A percentile compares a stretch with the other conserved stretches of the same genome.
Evolutionary conservation across 2,888 invertebrate species (phyloP).

Genomic region (Pilophorus perplexus): DNA sequence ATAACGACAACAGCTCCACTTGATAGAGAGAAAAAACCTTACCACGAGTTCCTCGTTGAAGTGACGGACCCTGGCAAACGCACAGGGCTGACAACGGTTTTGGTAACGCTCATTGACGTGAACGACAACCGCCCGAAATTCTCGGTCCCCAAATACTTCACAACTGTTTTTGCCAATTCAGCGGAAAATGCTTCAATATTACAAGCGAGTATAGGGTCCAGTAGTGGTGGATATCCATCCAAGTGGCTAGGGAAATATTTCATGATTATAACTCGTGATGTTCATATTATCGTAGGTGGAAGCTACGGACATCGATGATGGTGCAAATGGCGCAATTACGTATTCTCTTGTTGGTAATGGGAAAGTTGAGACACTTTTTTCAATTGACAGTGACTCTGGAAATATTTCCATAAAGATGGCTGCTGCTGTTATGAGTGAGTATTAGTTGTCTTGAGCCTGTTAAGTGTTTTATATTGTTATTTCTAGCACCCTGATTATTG

Average conservation of each 20-base stretch:
- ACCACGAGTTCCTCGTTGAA: constrained; percentile 84
- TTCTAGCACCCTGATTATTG: too few species aligned
- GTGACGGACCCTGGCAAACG: constrained; percentile 87
- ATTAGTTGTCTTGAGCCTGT: neutral
- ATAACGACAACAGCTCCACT: constrained; percentile 73
- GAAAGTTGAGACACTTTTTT: constrained; percentile 16
- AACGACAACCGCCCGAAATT: constrained; percentile 87
- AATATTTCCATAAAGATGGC: neutral
- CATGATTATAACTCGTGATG: neutral
- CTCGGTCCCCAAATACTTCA: constrained; percentile 18
- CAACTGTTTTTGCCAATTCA: constrained; percentile 15
- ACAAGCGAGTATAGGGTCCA: constrained; percentile 5
- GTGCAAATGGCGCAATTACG: constrained; percentile 71
- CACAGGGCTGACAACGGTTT: constrained; percentile 84
- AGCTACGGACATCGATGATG: constrained; percentile 82
- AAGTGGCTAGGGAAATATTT: too few species aligned
- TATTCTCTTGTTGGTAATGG: constrained; percentile 55
- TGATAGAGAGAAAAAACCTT: constrained; percentile 82
- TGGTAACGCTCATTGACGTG: constrained; percentile 78
- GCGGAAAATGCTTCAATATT: constrained; percentile 15
- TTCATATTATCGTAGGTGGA: constrained; percentile 55
- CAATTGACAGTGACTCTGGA: constrained; percentile 10
- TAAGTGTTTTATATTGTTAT: too few species aligned
- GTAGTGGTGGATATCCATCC: too few species aligned
- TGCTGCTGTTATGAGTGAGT: constrained; percentile 16